Evolutionary conservation across 2,888 invertebrate species (phyloP), one percentile per base, ranked within the genome.

Genomic region (Sarcophaga carnaria): DNA sequence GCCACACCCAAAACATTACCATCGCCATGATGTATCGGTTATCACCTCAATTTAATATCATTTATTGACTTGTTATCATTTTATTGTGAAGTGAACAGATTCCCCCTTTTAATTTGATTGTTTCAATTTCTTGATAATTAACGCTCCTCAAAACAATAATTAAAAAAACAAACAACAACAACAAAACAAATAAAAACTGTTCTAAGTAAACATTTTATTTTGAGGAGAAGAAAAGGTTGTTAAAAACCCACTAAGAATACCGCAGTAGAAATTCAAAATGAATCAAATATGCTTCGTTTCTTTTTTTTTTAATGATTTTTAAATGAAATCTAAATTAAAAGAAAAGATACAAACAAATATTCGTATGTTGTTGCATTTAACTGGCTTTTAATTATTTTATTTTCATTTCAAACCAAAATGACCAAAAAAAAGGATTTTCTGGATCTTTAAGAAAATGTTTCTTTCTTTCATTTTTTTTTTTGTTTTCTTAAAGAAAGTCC

Each of bases 41-140:
- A 80, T 80, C 84, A 62, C n/a, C 71, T 62, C 20, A 80, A 70
- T 80, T 37, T 80, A 63, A 66, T 80, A 78, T 70, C 74, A 69
- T 78, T 79, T 64, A 64, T 67, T 76, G 88, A 86, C 86, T 88
- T 84, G 90, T 91, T 90, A 91, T 91, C 90, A 90, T 89, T 80
- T 71, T 10, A 86, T 88, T 89, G 2, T 37, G 88, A 90, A 90
- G 90, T 90, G 90, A 90, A 89, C 89, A 90, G 90, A 90, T 90
- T 90, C 90, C 90, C 90, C 90, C 90, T 90, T 88, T 76, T 90
- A 90, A 90, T 37, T 89, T 90, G 90, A 90, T 90, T 90, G 90
- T 89, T 89, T 89, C 88, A 90, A 89, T 91, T 90, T 89, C 89
- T 89, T 89, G 90, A 90, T 90, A 90, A 90, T 90, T 90, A 72